Base-by-base conservation (phyloP, 1,140 invertebrate species). In the Oreohelix idahoensis region DNA sequence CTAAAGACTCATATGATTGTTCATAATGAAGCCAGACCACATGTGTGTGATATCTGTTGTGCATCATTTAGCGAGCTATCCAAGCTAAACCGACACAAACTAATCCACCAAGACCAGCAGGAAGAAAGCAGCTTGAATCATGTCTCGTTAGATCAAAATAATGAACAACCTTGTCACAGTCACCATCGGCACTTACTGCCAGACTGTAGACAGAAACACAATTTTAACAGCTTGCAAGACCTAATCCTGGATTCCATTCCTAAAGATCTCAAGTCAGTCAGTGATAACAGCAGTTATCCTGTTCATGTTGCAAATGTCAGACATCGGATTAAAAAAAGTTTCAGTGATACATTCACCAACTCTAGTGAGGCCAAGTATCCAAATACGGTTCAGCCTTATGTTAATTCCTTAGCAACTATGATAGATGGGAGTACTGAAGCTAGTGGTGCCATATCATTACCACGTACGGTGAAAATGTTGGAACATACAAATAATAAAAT, bases 11-110 rank as follows among this genome's bases (percentile, higher is more conserved):
- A 98, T 90, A 94, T 97, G 26, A 93, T 97, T 26, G 98, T 97
- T 0, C 97, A 98, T 79, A 98, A 97, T 0, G 97, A 98, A 89
- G 97, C 97, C 86, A 98, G 98, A 91, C 97, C 97, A 0, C 98
- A 98, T 93, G 96, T 97, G 88, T 98, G 97, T 89, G 93, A 95
- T 79, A 95, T 95, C 0, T 98, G 97, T 29, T 36, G 39, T 0
- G 70, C 63, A 13, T 36, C 73, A 13, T 83, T 83, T 75, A 66
- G 42, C 35, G 35, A 63, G 26, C 10, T 32, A 13, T 66, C 51
- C 11, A 66, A 74, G 10, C 42, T 75, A 26, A 69, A 66, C 17
- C 70, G 51, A 73, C 82, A 83, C 45, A 79, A 23, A 36, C 11
- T 49, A 4, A 66, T 69, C 39, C 77, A 79, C 32, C 35, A n/a